Evolutionary conservation across 2,888 invertebrate species (phyloP), one percentile per base, ranked within the genome.

Genomic region (Caenorhabditis sp.): DNA sequence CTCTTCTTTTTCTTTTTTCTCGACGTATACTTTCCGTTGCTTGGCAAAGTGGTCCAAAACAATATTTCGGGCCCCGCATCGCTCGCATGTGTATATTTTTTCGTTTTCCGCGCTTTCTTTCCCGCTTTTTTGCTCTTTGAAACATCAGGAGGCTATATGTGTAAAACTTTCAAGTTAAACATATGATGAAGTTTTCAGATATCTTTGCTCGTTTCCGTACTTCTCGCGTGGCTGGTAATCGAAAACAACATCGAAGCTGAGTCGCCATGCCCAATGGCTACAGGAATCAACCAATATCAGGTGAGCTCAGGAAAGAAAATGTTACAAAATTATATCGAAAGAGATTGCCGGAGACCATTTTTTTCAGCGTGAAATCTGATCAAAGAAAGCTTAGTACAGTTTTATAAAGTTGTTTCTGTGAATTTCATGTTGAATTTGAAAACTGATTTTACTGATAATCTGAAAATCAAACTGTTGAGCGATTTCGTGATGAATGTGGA

Each of bases 41-140:
- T 63, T 31, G 70, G 81, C 81, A 72, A 81, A 63, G 80, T 81
- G 80, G 80, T 75, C 75, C 80, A 81, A 81, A 81, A 81, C 80
- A 75, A 81, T 74, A 80, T 80, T 74, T 63, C 35, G 59, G 68
- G 59, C 35, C 68, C 19, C 16, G 70, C 31, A 19, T 47, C 49
- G 31, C 35, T 19, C 70, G 54, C 31, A 58, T 72, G 68, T 72
- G 56, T 79, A 58, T 79, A 51, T 79, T 64, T 64, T 64, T 61
- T 44, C 44, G 24, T 56, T 19, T 19, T 5, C 38, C n/a, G n/a
- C 22, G n/a, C 51, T 22, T 19, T 26, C 6, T 31, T 8, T 12
- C 31, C 24, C 7, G 19, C 58, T 56, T 74, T 64, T 64, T 31
- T 79, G 70, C 69, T 70, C 56, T 70, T 72, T 79, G 76, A 76